Conservation (phyloP, 2,113 vertebrate species). For the Myotis lucifugus region DNA sequence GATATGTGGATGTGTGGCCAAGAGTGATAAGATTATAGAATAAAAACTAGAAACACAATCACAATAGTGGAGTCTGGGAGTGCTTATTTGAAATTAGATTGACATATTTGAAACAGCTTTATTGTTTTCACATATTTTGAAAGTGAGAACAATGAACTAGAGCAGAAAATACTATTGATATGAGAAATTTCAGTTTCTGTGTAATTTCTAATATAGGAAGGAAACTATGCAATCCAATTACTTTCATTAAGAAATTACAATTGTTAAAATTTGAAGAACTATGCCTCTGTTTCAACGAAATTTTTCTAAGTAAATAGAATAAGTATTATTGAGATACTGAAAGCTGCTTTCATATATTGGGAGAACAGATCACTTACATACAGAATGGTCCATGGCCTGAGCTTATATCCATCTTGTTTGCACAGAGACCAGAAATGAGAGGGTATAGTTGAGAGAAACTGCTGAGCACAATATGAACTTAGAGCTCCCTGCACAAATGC, state of each 20-base stretch:
- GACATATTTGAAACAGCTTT: conserved; percentile 53
- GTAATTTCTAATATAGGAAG: not conserved
- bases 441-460: not conserved
- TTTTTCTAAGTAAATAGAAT: not conserved
- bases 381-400: accelerated
- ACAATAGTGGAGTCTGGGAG: conserved; percentile 53
- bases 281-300: not conserved
- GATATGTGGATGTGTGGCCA: conserved; percentile 72
- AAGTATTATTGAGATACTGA: not conserved
- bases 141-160: conserved; percentile 27
- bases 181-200: not conserved
- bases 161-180: not conserved
- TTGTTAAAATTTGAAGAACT: not conserved
- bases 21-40: conserved; percentile 74
- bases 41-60: conserved; percentile 57
- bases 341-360: not conserved
- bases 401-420: not conserved
- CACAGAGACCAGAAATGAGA: not conserved
- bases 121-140: conserved; percentile 57
- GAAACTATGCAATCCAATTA: not conserved
- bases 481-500: not conserved
- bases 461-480: conserved; percentile 40
- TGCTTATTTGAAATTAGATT: conserved; percentile 33
- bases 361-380: not conserved
- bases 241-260: not conserved